phyloP scores from a whole-genome alignment of 2,113 vertebrate genomes.

The Myotis davidii region DNA sequence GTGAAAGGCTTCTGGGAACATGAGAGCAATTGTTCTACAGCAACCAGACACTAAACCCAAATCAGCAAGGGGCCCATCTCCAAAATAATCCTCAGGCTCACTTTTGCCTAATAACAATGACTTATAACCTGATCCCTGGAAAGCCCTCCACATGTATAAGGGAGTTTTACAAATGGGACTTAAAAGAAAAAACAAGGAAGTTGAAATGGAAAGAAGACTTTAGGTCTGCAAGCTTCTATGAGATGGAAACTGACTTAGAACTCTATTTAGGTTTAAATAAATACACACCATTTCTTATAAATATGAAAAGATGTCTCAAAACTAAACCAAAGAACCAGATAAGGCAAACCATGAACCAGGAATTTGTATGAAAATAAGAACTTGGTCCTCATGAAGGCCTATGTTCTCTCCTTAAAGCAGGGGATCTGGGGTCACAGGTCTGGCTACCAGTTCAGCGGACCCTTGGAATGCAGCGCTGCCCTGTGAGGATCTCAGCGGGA shows the following conservation, averaged over 20 bases:
- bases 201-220: neutral
- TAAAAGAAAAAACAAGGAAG: neutral
- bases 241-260: neutral
- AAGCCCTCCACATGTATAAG: neutral
- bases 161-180: neutral
- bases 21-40: neutral
- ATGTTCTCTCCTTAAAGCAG: neutral
- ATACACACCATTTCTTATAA: neutral
- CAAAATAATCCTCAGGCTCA: neutral
- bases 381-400: no score
- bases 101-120: neutral
- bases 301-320: neutral
- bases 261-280: neutral
- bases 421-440: rapidly evolving
- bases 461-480: neutral
- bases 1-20: neutral
- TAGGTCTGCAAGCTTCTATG: neutral
- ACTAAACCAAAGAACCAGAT: neutral
- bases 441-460: neutral
- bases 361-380: no score
- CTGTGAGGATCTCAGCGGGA: neutral
- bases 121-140: neutral
- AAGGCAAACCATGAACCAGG: no score
- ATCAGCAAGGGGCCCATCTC: neutral
- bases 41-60: neutral